These are phyloP conservation scores for Ctenoplectra terminalis DNA, from an alignment of 1,140 invertebrate species.

Conservation along the genomic window DNA sequence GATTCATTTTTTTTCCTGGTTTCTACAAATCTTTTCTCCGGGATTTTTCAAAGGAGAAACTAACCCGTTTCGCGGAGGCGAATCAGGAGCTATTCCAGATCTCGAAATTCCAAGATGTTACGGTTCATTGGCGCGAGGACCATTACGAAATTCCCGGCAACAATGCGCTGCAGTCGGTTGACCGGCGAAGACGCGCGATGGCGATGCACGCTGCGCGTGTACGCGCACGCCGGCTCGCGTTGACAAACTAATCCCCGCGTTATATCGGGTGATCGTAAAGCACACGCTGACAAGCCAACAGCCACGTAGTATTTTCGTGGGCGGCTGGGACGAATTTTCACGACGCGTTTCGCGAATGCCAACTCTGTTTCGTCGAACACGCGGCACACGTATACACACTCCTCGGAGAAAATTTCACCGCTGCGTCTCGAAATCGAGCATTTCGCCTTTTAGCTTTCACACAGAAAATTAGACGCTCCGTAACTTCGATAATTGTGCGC, in stretches of 20 bases:
- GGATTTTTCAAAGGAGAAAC: neutral
- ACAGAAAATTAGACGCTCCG: neutral
- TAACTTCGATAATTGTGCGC: conserved; percentile 11
- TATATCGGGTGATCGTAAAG: conserved; percentile 78
- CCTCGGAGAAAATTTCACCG: neutral
- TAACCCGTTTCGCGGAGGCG: neutral
- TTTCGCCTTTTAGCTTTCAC: neutral
- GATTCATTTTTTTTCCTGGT: too few relatives aligned
- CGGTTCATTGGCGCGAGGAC: neutral
- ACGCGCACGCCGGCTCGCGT: conserved; percentile 71
- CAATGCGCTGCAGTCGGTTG: conserved; percentile 7
- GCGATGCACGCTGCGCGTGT: conserved; percentile 48
- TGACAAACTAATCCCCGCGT: conserved; percentile 81
- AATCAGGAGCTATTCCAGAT: neutral
- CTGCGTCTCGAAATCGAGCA: neutral
- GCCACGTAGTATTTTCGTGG: conserved; percentile 76
- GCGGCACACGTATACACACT: neutral
- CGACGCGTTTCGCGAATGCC: neutral
- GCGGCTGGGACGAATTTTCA: conserved; percentile 73
- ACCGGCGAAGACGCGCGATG: conserved; percentile 29
- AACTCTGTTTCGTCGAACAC: neutral
- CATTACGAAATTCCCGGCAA: conserved; percentile 19
- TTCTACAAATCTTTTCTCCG: neutral
- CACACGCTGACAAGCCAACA: conserved; percentile 73
- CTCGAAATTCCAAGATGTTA: neutral